Evolutionary conservation across 2,797 vertebrate genomes (phyloP).

Genomic region (Lemur catta): DNA sequence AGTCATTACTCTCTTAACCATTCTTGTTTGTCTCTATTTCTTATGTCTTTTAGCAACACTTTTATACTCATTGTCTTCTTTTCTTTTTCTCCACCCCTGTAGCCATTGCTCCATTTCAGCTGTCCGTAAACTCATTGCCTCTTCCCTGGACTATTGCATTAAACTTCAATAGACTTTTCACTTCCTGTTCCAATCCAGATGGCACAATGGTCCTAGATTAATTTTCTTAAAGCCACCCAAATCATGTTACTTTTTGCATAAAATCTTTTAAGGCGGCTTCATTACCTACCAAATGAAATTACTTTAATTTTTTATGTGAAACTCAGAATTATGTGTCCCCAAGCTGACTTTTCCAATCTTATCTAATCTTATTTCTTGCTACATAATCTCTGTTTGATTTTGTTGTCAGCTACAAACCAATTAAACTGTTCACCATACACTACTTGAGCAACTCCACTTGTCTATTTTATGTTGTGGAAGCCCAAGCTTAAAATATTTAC

Average conservation of each 20-base stretch:
- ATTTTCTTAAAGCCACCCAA: constrained; percentile 48
- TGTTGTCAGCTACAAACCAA: constrained; percentile 60
- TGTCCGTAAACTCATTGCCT: background rate
- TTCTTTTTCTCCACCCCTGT: background rate
- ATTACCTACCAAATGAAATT: constrained; percentile 61
- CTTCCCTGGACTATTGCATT: background rate
- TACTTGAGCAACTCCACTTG: constrained; percentile 32
- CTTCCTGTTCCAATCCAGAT: background rate
- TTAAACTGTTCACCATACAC: constrained; percentile 27
- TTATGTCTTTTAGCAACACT: background rate
- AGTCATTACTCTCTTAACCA: background rate
- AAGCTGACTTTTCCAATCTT: constrained; percentile 61
- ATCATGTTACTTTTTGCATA: constrained; percentile 57
- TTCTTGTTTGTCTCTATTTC: background rate
- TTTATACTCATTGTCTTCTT: background rate
- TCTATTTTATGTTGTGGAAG: constrained; percentile 42
- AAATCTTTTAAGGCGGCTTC: constrained; percentile 54
- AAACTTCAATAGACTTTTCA: constrained; percentile 18
- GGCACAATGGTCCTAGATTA: constrained; percentile 24
- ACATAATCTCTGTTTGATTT: constrained; percentile 57
- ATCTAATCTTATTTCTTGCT: constrained; percentile 62
- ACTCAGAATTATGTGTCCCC: constrained; percentile 33
- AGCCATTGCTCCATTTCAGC: background rate
- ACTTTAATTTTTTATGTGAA: constrained; percentile 54
- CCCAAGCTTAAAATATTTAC: constrained; percentile 19